These are phyloP conservation scores for Pectinophora gossypiella DNA, from an alignment of 1,140 invertebrate genomes.

Conservation along the genomic window DNA sequence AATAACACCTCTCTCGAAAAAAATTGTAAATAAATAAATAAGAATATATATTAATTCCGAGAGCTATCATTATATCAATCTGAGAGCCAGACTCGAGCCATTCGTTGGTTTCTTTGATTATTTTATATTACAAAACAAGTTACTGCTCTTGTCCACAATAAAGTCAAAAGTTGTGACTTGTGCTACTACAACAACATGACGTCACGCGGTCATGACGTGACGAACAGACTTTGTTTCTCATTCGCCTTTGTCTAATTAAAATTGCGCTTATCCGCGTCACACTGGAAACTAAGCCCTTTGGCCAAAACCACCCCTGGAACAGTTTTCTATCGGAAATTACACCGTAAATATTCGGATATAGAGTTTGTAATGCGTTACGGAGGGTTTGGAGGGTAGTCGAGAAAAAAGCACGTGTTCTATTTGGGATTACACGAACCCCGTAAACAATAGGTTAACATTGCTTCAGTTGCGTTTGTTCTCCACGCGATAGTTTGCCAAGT, in stretches of 20 bases:
- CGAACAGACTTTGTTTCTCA: slow-evolving; percentile 31
- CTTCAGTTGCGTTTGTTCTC: slow-evolving; percentile 13
- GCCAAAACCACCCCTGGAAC: slow-evolving; percentile 29
- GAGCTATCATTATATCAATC: no score
- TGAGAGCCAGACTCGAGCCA: no score
- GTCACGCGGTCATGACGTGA: slow-evolving; percentile 22
- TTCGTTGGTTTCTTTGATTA: no score
- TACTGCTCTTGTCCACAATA: no score
- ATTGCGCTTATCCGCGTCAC: slow-evolving; percentile 55
- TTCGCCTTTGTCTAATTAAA: slow-evolving; percentile 61
- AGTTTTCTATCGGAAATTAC: slow-evolving; percentile 20
- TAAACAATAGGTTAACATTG: slow-evolving; percentile 67
- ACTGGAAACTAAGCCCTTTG: slow-evolving; percentile 55
- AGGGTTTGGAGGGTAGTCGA: slow-evolving; percentile 18
- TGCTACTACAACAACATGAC: not conserved
- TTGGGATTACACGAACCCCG: slow-evolving; percentile 67
- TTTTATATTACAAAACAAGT: no score
- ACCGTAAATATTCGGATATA: slow-evolving; percentile 14
- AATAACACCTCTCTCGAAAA: no score
- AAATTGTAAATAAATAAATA: no score
- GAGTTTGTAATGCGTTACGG: slow-evolving; percentile 17
- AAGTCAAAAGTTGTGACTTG: not conserved
- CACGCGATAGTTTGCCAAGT: not conserved
- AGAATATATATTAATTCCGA: no score
- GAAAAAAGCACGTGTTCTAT: slow-evolving; percentile 74